These are phyloP conservation scores for Anisognathus igniventris DNA, from an alignment of 2,797 vertebrate species.

Conservation along the genomic window DNA sequence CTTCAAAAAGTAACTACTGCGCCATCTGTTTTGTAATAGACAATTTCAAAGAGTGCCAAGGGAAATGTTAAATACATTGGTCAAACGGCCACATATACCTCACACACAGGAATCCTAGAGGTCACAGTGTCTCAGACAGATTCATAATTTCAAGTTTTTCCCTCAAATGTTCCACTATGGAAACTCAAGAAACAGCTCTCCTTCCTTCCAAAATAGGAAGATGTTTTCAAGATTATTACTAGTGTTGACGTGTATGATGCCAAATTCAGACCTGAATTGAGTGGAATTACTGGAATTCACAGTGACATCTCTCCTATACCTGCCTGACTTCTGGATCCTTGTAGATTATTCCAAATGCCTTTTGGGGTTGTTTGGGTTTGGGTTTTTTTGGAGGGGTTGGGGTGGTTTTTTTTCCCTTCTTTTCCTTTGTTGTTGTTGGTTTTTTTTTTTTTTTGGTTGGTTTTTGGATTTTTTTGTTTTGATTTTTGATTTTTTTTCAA, in stretches of 20 bases:
- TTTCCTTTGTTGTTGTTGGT: no score
- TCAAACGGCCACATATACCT: conserved; percentile 7
- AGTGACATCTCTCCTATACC: background rate
- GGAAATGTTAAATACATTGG: conserved; percentile 52
- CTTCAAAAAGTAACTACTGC: conserved; percentile 60
- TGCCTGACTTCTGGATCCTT: background rate
- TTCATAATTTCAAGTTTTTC: conserved; percentile 21
- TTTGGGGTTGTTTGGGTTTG: background rate
- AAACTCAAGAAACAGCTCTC: background rate
- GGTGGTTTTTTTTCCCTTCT: background rate
- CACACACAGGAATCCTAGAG: conserved; percentile 31
- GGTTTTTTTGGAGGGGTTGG: background rate
- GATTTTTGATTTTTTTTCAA: background rate
- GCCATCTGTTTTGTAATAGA: conserved; percentile 60
- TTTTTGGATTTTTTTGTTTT: no score
- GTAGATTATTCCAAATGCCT: background rate
- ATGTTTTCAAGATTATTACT: background rate
- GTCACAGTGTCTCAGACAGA: conserved; percentile 38
- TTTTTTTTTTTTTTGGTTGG: no score
- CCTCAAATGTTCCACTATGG: background rate
- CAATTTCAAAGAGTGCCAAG: conserved; percentile 55
- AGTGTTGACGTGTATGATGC: background rate
- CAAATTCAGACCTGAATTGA: background rate
- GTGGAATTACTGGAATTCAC: background rate
- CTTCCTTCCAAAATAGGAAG: background rate